These are phyloP conservation scores for Epinephelus lanceolatus DNA, from an alignment of 2,113 vertebrate species.

Conservation along the genomic window DNA sequence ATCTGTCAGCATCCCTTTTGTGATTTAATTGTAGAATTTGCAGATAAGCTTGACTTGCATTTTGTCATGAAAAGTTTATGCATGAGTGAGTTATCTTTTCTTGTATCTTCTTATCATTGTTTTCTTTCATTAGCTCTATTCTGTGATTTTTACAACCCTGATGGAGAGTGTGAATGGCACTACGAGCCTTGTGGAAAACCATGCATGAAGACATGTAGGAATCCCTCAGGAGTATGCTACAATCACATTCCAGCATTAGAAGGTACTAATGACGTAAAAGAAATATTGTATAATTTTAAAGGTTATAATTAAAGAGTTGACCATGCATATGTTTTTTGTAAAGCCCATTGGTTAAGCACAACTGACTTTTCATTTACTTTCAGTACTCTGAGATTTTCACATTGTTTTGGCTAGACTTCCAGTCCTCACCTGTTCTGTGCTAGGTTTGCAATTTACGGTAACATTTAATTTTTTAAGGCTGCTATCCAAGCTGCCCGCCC, in stretches of 20 bases:
- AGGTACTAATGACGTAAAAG: conserved; percentile 80
- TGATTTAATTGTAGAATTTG: not conserved
- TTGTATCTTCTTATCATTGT: not conserved
- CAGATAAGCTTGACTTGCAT: not conserved
- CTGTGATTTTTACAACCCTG: conserved; percentile 92
- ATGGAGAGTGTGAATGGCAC: conserved; percentile 92
- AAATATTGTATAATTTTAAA: not conserved
- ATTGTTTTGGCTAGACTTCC: not conserved
- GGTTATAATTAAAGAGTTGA: not conserved
- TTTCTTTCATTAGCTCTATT: conserved; percentile 86
- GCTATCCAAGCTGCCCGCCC: conserved; percentile 90
- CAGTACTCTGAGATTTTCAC: not conserved
- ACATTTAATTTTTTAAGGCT: conserved; percentile 82
- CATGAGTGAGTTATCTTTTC: not conserved
- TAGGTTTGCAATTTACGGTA: not conserved
- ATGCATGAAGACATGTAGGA: conserved; percentile 91
- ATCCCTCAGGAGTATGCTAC: conserved; percentile 87
- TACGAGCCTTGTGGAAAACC: conserved; percentile 89
- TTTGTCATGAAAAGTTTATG: not conserved
- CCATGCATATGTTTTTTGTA: not conserved
- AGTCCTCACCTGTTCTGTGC: not conserved
- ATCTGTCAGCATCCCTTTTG: not conserved
- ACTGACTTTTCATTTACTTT: not conserved
- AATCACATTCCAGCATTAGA: conserved; percentile 86
- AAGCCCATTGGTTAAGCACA: not conserved